Percentiles rank a stretch among this genome's conserved stretches.
These are phyloP conservation scores for Corynorhinus townsendii DNA, from an alignment of 2,113 vertebrate species.

Conservation along the genomic window DNA sequence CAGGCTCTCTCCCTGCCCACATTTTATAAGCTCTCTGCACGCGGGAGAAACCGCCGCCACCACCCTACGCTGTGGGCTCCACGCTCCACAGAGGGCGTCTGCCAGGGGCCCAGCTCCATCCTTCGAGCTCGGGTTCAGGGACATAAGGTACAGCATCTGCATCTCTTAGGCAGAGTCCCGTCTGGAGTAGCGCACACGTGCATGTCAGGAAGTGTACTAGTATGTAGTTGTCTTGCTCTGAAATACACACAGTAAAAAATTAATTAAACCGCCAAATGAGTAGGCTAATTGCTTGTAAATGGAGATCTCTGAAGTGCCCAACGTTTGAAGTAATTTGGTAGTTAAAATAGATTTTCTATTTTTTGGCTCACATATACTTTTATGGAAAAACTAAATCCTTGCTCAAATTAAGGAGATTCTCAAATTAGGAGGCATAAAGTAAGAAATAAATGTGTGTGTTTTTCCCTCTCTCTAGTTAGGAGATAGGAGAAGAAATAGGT, in stretches of 20 bases:
- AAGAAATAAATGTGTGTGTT: neutral
- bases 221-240: neutral
- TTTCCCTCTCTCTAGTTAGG: neutral
- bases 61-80: neutral
- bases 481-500: neutral
- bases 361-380: neutral
- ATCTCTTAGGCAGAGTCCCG: neutral
- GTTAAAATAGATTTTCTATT: neutral
- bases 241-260: neutral
- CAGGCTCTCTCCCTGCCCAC: neutral
- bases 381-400: neutral
- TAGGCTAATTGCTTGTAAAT: slow-evolving; percentile 19
- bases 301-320: neutral
- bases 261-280: neutral
- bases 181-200: neutral
- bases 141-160: neutral
- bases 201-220: neutral
- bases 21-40: neutral
- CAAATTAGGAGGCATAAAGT: slow-evolving; percentile 8
- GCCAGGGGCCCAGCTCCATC: neutral
- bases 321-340: neutral
- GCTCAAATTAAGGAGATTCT: neutral
- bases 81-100: neutral
- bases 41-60: neutral
- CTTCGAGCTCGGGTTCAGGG: neutral